phyloP scores from a whole-genome alignment of 2,797 vertebrate genomes.

The Siniperca obscura region DNA sequence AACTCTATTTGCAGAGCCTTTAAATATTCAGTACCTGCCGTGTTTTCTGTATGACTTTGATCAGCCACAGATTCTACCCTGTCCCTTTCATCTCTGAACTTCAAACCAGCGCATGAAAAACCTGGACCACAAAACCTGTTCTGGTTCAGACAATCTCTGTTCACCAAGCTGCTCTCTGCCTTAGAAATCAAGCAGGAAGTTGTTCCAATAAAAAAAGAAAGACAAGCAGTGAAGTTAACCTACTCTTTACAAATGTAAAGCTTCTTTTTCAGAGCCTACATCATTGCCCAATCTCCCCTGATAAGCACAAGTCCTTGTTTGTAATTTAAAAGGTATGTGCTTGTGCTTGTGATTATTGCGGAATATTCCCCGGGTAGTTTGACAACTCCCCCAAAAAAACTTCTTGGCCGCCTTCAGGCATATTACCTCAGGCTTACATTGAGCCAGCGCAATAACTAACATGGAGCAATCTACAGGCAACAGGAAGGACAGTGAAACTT shows the following conservation, averaged over 20 bases:
- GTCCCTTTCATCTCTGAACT: conserved; percentile 82
- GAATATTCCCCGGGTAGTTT: conserved; percentile 51
- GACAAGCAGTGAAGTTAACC: conserved; percentile 15
- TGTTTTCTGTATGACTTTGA: conserved; percentile 81
- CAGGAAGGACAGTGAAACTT: conserved; percentile 54
- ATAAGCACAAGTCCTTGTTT: conserved; percentile 29
- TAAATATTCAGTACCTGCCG: conserved; percentile 82
- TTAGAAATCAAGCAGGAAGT: conserved; percentile 37
- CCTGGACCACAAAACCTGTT: conserved; percentile 66
- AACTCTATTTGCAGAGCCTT: conserved; percentile 67
- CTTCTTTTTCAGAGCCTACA: not conserved
- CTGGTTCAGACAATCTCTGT: conserved; percentile 48
- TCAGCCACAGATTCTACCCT: conserved; percentile 77
- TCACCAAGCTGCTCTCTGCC: conserved; percentile 38
- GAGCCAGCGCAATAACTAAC: conserved; percentile 52
- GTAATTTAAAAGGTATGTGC: conserved; percentile 46
- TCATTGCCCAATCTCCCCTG: not conserved
- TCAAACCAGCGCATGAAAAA: conserved; percentile 74
- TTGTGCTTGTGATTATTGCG: conserved; percentile 42
- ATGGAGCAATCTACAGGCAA: conserved; percentile 62
- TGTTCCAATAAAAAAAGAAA: conserved; percentile 1
- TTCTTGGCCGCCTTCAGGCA: conserved; percentile 59
- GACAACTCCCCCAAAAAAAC: conserved; percentile 61
- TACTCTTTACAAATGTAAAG: conserved; percentile 16
- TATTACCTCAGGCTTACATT: conserved; percentile 59